Evolutionary conservation across 35 echinoderm and acorn worm species (phyloP).

Genomic region (Apostichopus japonicus): DNA sequence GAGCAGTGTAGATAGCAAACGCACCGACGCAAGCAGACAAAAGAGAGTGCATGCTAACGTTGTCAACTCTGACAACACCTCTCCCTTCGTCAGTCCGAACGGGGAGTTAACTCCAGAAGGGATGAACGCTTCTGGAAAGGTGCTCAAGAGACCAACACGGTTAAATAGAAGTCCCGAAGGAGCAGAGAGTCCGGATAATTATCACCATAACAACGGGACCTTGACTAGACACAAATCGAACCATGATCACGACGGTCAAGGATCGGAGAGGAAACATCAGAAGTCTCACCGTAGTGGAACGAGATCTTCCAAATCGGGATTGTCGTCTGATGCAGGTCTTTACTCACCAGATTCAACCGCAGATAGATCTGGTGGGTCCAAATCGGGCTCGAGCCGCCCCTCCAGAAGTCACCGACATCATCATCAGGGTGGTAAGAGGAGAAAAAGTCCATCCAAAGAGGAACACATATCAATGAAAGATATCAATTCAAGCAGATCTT

Average conservation of each 20-base stretch:
- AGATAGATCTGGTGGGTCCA: slow-evolving; percentile 33
- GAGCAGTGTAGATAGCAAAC: slow-evolving; percentile 60
- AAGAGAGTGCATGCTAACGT: slow-evolving; percentile 59
- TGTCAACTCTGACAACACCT: slow-evolving; percentile 70
- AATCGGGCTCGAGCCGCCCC: slow-evolving; percentile 9
- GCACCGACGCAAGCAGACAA: not conserved
- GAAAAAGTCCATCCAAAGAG: slow-evolving; percentile 38
- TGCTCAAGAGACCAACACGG: slow-evolving; percentile 27
- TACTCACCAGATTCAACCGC: slow-evolving; percentile 52
- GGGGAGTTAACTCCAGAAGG: slow-evolving; percentile 72
- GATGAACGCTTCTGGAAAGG: not conserved
- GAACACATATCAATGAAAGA: slow-evolving; percentile 54
- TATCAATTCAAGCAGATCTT: slow-evolving; percentile 23
- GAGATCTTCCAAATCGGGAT: slow-evolving; percentile 50
- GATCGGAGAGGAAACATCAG: slow-evolving; percentile 31
- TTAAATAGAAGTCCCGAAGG: slow-evolving; percentile 74
- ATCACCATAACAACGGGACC: not conserved
- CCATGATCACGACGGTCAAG: not conserved
- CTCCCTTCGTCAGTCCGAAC: slow-evolving; percentile 75
- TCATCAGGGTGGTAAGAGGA: slow-evolving; percentile 28
- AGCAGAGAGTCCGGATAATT: slow-evolving; percentile 51
- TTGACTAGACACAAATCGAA: not conserved
- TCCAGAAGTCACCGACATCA: slow-evolving; percentile 42
- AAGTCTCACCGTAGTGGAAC: slow-evolving; percentile 30
- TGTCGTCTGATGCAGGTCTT: slow-evolving; percentile 38